Base-by-base conservation (phyloP, 2,113 vertebrate species). In the Syngnathus typhle region DNA sequence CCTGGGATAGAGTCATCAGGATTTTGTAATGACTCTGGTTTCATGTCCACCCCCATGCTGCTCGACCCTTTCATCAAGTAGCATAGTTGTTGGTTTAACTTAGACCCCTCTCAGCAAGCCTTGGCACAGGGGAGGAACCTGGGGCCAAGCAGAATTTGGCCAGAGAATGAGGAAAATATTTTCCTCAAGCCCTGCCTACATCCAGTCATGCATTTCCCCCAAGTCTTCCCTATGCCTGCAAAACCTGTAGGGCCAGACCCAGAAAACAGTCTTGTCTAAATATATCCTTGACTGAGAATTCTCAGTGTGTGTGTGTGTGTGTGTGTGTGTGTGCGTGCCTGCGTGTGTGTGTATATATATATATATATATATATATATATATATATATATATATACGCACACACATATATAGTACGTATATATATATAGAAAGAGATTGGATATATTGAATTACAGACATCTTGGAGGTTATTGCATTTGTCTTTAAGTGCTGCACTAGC, bases 31-130 rank as follows among this genome's bases (percentile, higher is more conserved):
- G 79, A 85, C 76, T 72, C 68, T 32, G 73, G 71, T 80, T 83
- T 87, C 85, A 86, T 70, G 68, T 68, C 44, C 23, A 59, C 75
- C 76, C 77, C 73, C 82, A 79, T 37, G 19, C 75, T 71, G 87
- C 47, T 83, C 58, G 4, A 66, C 74, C 72, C 85, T 89, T 90
- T 90, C 84, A 90, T 90, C 89, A 65, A 71, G 59, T 61, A 61
- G 73, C 71, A 61, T 87, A 85, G 84, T 88, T 90, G 89, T 90
- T 90, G 84, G 78, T 90, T 89, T 87, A 88, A 75, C 86, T 89
- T 82, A 75, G 84, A 75, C 79, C 72, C 81, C 70, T 86, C 87
- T 78, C 89, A 86, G 89, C 85, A 74, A 78, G 89, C 47, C 80
- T 73, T 87, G 84, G 86, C 82, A 87, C 65, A 71, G 37, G 41